Conservation (phyloP, 2,113 vertebrate species). For the Pteronura brasiliensis region DNA sequence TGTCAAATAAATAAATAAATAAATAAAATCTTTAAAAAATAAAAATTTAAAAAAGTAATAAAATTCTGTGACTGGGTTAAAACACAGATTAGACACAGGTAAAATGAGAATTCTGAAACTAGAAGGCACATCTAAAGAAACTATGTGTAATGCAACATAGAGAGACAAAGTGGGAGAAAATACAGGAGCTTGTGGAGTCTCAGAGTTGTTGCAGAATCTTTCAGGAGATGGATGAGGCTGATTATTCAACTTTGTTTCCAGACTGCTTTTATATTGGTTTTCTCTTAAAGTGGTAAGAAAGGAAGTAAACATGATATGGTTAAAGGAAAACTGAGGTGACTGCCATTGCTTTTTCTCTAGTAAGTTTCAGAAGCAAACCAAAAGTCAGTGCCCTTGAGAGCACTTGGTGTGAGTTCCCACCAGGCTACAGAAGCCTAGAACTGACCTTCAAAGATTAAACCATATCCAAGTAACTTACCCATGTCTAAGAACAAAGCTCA, state of each 20-base stretch:
- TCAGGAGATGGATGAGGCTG: not conserved
- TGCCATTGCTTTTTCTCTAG: not conserved
- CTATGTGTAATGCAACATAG: not conserved
- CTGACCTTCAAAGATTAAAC: not conserved
- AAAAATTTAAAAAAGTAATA: too few species aligned
- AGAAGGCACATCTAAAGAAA: not conserved
- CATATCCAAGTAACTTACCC: not conserved
- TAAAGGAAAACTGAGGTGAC: not conserved
- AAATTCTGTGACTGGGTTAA: not conserved
- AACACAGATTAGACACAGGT: not conserved
- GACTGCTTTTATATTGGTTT: not conserved
- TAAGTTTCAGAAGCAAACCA: not conserved
- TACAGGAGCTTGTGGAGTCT: not conserved
- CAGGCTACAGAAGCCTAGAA: not conserved
- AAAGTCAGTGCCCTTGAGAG: not conserved
- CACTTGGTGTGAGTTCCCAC: not conserved
- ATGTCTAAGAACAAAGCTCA: not conserved
- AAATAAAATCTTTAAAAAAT: too few species aligned
- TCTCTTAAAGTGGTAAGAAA: not conserved
- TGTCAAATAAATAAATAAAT: too few species aligned
- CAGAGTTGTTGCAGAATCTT: not conserved
- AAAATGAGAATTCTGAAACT: not conserved
- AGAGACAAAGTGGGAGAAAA: not conserved
- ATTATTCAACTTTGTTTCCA: not conserved
- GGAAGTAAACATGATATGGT: not conserved